phyloP scores from a whole-genome alignment of 2,888 invertebrate genomes.

The Tachystola acroxantha region DNA sequence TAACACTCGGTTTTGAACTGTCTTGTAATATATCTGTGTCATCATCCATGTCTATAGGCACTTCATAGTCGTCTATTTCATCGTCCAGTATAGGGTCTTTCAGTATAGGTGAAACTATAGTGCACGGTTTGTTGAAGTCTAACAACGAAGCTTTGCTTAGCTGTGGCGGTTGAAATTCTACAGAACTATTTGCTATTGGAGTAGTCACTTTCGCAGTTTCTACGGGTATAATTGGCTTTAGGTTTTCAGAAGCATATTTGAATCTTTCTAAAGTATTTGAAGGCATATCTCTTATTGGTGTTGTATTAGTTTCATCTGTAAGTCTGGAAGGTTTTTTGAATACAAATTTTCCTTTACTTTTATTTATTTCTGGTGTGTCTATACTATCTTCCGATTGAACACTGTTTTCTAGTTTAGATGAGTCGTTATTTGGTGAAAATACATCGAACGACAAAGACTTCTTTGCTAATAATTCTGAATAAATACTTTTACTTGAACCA shows the following conservation, averaged over 20 bases:
- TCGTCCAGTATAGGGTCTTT: constrained; percentile 26
- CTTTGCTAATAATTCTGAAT: constrained; percentile 39
- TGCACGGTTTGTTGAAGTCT: constrained; percentile 35
- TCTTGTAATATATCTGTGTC: constrained; percentile 34
- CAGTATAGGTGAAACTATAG: constrained; percentile 32
- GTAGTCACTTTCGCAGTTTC: constrained; percentile 30
- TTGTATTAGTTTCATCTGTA: constrained; percentile 31
- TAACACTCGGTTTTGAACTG: constrained; percentile 27
- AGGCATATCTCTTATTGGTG: constrained; percentile 38
- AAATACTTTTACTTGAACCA: constrained; percentile 37
- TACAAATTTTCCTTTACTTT: constrained; percentile 60
- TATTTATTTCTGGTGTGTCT: constrained; percentile 32
- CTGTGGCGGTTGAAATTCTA: constrained; percentile 57
- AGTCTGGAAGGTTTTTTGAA: constrained; percentile 60
- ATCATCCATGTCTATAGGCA: constrained; percentile 46
- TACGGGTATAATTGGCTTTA: constrained; percentile 45
- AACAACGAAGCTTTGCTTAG: constrained; percentile 42
- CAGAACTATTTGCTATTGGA: constrained; percentile 52
- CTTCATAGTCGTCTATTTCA: constrained; percentile 32
- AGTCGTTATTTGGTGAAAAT: constrained; percentile 37
- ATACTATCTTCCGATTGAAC: constrained; percentile 30
- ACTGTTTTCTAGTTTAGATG: constrained; percentile 27
- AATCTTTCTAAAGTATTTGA: constrained; percentile 59
- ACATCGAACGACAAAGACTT: constrained; percentile 47
- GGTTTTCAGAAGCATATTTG: constrained; percentile 45